These are phyloP conservation scores for Micrasema minimum DNA, from an alignment of 1,140 invertebrate species.

Conservation along the genomic window DNA sequence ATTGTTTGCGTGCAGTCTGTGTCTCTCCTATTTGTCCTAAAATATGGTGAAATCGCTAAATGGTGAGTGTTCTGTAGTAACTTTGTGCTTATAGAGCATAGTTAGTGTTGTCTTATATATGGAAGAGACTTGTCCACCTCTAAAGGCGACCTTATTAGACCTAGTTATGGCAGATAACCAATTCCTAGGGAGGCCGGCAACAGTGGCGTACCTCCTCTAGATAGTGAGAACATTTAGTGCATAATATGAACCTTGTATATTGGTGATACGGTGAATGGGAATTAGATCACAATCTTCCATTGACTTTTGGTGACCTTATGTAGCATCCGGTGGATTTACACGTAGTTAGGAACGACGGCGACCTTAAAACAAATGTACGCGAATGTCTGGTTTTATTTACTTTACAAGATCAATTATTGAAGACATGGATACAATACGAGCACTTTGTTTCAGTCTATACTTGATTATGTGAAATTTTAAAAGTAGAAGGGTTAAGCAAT, in stretches of 20 bases:
- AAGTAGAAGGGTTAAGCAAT: no score
- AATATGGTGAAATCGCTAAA: constrained; percentile 16
- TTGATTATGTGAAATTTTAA: no score
- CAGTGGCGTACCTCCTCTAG: constrained; percentile 9
- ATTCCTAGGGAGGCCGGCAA: background rate
- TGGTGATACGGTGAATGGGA: constrained; percentile 28
- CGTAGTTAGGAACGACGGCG: background rate
- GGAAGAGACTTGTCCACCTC: constrained; percentile 34
- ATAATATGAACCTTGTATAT: constrained; percentile 17
- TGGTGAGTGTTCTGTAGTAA: constrained; percentile 35
- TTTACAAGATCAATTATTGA: constrained; percentile 41
- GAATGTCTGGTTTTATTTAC: background rate
- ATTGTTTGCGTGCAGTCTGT: constrained; percentile 18
- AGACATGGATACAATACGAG: no score
- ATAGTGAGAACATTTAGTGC: constrained; percentile 16
- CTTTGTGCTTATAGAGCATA: constrained; percentile 46
- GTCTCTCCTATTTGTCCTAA: constrained; percentile 15
- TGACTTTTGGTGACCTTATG: constrained; percentile 32
- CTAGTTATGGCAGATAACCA: constrained; percentile 10
- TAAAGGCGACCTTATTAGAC: constrained; percentile 41
- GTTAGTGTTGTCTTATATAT: constrained; percentile 41
- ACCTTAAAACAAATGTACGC: background rate
- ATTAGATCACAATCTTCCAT: constrained; percentile 27
- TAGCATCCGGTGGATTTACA: constrained; percentile 3
- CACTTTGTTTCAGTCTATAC: no score